Evolutionary conservation across 2,888 invertebrate genomes (phyloP).

Genomic region (Ophion ventricosus): DNA sequence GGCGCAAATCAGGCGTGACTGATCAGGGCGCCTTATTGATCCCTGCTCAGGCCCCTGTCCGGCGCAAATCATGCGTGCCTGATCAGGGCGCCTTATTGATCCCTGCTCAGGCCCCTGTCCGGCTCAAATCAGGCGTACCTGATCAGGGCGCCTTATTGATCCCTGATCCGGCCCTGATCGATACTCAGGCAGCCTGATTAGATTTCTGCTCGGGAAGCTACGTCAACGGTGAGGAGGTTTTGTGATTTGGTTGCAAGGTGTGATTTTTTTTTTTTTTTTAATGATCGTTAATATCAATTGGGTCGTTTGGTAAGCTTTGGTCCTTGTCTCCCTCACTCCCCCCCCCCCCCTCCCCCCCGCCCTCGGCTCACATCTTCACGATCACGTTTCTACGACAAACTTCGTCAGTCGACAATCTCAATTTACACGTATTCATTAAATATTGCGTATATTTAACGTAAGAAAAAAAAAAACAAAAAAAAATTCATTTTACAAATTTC

Average conservation of each 20-base stretch:
- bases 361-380: constrained; percentile 21
- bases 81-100: too few species aligned
- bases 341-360: constrained; percentile 64
- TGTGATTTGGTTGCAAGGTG: constrained; percentile 35
- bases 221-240: constrained; percentile 55
- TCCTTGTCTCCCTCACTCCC: constrained; percentile 73
- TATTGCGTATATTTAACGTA: background rate
- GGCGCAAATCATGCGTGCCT: too few species aligned
- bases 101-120: too few species aligned
- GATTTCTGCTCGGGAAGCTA: too few species aligned
- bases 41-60: too few species aligned
- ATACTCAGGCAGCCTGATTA: too few species aligned
- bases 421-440: background rate
- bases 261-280: background rate
- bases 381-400: constrained; percentile 34
- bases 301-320: constrained; percentile 80
- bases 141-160: too few species aligned
- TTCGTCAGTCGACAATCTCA: background rate
- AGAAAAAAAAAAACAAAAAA: constrained; percentile 43
- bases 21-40: too few species aligned
- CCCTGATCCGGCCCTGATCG: too few species aligned
- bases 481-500: constrained; percentile 22
- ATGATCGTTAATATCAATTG: constrained; percentile 39
- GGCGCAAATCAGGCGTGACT: too few species aligned
- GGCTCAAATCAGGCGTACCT: too few species aligned